Conservation (phyloP, 1,140 invertebrate species). For the Leucophenga varia region DNA sequence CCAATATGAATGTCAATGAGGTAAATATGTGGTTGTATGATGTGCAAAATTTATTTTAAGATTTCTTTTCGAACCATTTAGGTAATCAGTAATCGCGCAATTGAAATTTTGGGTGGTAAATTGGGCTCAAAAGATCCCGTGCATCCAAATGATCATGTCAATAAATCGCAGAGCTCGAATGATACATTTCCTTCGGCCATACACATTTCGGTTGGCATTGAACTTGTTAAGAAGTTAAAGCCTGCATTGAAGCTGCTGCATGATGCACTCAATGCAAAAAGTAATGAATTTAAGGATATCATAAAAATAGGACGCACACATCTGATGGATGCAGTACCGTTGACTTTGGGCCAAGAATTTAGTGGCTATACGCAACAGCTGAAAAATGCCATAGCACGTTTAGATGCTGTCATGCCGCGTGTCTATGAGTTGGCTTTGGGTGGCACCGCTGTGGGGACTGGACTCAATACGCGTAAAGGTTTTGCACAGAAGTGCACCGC, state of each 20-base stretch:
- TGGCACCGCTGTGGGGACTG: slow-evolving; percentile 97
- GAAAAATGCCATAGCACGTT: slow-evolving; percentile 80
- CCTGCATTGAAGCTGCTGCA: slow-evolving; percentile 76
- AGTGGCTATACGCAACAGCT: slow-evolving; percentile 90
- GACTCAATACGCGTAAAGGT: slow-evolving; percentile 80
- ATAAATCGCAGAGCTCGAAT: slow-evolving; percentile 98
- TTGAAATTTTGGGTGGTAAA: slow-evolving; percentile 89
- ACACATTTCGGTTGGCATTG: slow-evolving; percentile 94
- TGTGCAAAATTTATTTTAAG: neutral
- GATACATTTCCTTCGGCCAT: slow-evolving; percentile 99
- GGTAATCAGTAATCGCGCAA: slow-evolving; percentile 90
- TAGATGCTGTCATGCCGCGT: slow-evolving; percentile 80
- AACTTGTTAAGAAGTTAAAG: slow-evolving; percentile 79
- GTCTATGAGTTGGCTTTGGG: slow-evolving; percentile 90
- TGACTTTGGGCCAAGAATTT: slow-evolving; percentile 98
- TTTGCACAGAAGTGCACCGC: slow-evolving; percentile 87
- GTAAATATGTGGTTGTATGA: slow-evolving; percentile 53
- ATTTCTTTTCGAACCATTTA: slow-evolving; percentile 35
- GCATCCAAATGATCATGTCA: slow-evolving; percentile 99
- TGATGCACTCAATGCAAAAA: slow-evolving; percentile 73
- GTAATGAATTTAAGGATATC: slow-evolving; percentile 82
- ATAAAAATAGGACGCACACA: slow-evolving; percentile 91
- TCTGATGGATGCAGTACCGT: slow-evolving; percentile 90
- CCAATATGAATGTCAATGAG: slow-evolving; percentile 99
- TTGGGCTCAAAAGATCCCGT: slow-evolving; percentile 92